phyloP scores from a whole-genome alignment of 2,113 vertebrate genomes.

The Ictalurus punctatus region DNA sequence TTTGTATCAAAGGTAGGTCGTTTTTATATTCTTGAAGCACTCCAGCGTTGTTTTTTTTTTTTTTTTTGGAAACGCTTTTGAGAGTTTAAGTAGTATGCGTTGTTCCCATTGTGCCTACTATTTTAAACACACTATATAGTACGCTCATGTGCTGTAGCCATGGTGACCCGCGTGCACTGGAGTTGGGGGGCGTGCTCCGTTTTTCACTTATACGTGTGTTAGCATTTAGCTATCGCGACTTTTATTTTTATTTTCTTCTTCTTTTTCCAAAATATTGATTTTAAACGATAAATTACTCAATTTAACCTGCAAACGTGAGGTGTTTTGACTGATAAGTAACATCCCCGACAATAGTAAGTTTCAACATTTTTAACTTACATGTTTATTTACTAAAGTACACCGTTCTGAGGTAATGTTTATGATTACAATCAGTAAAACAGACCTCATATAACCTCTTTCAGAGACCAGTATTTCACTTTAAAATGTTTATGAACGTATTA shows the following conservation, averaged over 20 bases:
- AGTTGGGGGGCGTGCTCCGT: too few relatives aligned
- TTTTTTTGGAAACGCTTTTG: background rate
- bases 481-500: background rate
- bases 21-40: background rate
- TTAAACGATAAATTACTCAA: background rate
- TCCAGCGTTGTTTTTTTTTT: background rate
- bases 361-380: too few relatives aligned
- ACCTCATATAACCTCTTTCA: background rate
- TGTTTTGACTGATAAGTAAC: background rate
- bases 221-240: background rate
- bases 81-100: background rate
- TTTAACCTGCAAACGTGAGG: background rate
- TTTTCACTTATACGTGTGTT: background rate
- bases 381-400: background rate
- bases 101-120: background rate
- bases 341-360: background rate
- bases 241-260: background rate
- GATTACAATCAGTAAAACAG: background rate
- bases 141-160: background rate
- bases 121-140: background rate
- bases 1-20: constrained; percentile 42
- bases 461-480: background rate
- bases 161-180: background rate
- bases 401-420: too few relatives aligned
- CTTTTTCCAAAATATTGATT: background rate